A percentile compares a stretch with the other conserved stretches of the same genome.
These are phyloP conservation scores for Eurytoma californica DNA, from an alignment of 2,888 invertebrate species.

Conservation along the genomic window DNA sequence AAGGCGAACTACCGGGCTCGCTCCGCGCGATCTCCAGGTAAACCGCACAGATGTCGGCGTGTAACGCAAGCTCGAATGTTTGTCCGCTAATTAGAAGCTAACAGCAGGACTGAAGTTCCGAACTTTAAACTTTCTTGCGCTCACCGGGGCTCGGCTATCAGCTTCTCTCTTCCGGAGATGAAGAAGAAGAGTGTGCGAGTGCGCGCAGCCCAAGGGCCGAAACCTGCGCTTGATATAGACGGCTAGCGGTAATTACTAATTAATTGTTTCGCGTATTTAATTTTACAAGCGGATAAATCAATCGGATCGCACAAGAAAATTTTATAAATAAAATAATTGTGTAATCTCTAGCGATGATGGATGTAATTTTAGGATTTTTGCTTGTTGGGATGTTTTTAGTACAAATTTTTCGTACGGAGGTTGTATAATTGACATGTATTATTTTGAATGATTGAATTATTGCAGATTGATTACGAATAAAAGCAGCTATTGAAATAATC, in stretches of 20 bases:
- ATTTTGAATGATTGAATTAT: too few relatives aligned
- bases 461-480: too few relatives aligned
- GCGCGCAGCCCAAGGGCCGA: neutral
- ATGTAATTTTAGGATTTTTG: too few relatives aligned
- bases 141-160: slow-evolving; percentile 50
- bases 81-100: slow-evolving; percentile 75
- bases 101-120: slow-evolving; percentile 71
- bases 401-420: too few relatives aligned
- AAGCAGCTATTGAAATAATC: too few relatives aligned
- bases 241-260: slow-evolving; percentile 72
- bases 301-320: slow-evolving; percentile 65
- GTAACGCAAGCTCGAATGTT: slow-evolving; percentile 70
- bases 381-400: too few relatives aligned
- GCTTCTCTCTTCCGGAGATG: slow-evolving; percentile 11
- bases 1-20: neutral
- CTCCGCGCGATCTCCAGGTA: slow-evolving; percentile 39
- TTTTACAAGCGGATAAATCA: slow-evolving; percentile 72
- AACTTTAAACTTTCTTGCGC: slow-evolving; percentile 74
- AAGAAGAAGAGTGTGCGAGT: slow-evolving; percentile 11
- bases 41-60: slow-evolving; percentile 58
- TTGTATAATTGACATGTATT: too few relatives aligned
- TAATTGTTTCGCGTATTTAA: slow-evolving; percentile 74
- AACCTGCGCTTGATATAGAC: slow-evolving; percentile 51
- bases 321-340: neutral
- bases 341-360: slow-evolving; percentile 51